Evolutionary conservation across 2,888 invertebrate genomes (phyloP), one percentile per base, ranked within the genome.

Genomic region (Eumacrocentrus americanus): DNA sequence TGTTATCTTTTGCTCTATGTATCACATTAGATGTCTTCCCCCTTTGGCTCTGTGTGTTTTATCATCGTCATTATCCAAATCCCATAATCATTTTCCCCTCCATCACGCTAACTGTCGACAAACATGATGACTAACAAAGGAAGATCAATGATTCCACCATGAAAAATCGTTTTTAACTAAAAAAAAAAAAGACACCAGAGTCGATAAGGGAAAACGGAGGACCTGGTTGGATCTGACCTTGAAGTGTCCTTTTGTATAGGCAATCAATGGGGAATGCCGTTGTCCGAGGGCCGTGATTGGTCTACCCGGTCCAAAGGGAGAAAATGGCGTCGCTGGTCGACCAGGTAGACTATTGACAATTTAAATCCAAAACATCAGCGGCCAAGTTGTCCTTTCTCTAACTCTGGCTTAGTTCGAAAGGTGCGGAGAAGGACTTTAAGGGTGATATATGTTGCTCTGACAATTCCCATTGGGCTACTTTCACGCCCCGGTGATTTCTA

Each of bases 281-380:
- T 60, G 55, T 50, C 40, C 84, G 70, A 85, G 87, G 71, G 90
- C 91, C 61, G 84, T 85, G 55, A 87, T 88, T 44, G 90, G 77
- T 78, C 77, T 78, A 68, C 81, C 85, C 84, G 85, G 85, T 72
- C 82, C 81, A 77, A 83, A 87, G 44, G 90, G 90, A 61, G 84
- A 86, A 48, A 85, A 87, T 20, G 89, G 89, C 61, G 81, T 80
- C 63, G 84, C 83, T 71, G 86, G 87, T 68, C 85, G 81, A 72
- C 72, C 81, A 73, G 87, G 87, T 77, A 78, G 74, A 48, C 14
- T 29, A 25, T 9, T 29, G 29, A 48, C n/a, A 29, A 48, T 48
- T 40, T 40, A 40, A 40, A 2, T 40, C 3, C 12, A 11, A 23
- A n/a, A n/a, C n/a, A n/a, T n/a, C n/a, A n/a, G n/a, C 14, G 23